These are phyloP conservation scores for Herminia tarsipennalis DNA, from an alignment of 2,888 invertebrate genomes.

Conservation along the genomic window DNA sequence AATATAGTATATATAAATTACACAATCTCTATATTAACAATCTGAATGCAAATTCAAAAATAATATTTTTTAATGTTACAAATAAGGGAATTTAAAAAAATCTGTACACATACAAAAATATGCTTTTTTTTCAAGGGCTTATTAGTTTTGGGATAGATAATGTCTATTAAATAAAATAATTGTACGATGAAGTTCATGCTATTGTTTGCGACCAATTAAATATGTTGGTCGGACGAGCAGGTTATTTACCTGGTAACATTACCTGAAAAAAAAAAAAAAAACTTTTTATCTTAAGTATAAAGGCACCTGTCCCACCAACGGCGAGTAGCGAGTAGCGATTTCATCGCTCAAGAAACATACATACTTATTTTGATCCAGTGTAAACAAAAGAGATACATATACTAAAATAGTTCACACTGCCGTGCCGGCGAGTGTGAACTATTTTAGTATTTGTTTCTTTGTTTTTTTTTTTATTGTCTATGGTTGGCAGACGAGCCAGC, in stretches of 20 bases:
- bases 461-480: no score
- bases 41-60: slow-evolving; percentile 50
- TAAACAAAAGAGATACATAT: no score
- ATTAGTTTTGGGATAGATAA: slow-evolving; percentile 23
- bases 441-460: no score
- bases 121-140: slow-evolving; percentile 28
- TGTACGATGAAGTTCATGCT: slow-evolving; percentile 65
- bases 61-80: slow-evolving; percentile 43
- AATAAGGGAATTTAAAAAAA: slow-evolving; percentile 46
- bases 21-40: slow-evolving; percentile 45
- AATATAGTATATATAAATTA: slow-evolving; percentile 47
- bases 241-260: slow-evolving; percentile 61
- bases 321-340: no score
- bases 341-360: no score
- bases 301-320: no score
- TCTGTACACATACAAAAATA: slow-evolving; percentile 59
- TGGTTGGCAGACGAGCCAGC: no score
- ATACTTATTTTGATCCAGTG: no score
- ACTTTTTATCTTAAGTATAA: no score
- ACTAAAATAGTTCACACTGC: no score
- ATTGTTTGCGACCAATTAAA: slow-evolving; percentile 50
- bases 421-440: no score
- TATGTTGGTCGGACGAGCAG: slow-evolving; percentile 46
- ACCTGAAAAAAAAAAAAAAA: slow-evolving; percentile 52
- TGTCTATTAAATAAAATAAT: slow-evolving; percentile 55